phyloP scores from a whole-genome alignment of 2,797 vertebrate species.

The Triplophysa yarkandensis region DNA sequence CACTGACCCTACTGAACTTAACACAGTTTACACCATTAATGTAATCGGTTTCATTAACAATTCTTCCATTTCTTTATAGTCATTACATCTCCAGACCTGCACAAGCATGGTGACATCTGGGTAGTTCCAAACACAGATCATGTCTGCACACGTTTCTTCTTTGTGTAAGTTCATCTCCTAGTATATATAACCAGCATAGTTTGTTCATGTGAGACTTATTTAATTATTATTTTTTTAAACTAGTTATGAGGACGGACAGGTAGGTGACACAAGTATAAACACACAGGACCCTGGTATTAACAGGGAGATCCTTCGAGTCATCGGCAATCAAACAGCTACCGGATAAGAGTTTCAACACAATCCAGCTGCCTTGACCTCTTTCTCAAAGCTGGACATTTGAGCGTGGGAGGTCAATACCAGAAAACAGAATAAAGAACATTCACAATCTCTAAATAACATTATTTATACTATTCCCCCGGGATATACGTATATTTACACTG shows the following conservation, averaged over 20 bases:
- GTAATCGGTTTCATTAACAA: not conserved
- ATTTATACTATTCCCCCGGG: constrained; percentile 52
- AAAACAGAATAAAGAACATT: constrained; percentile 66
- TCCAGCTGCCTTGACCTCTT: constrained; percentile 62
- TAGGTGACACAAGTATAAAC: constrained; percentile 88
- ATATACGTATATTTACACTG: constrained; percentile 48
- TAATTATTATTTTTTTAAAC: not conserved
- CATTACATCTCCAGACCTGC: constrained; percentile 89
- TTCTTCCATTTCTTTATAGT: constrained; percentile 67
- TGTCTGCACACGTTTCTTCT: constrained; percentile 92
- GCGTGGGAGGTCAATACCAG: constrained; percentile 73
- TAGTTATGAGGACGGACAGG: constrained; percentile 87
- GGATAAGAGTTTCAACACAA: constrained; percentile 73
- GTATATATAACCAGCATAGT: too few species aligned
- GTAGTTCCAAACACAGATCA: constrained; percentile 90
- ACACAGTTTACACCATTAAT: not conserved
- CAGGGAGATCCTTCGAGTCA: constrained; percentile 89
- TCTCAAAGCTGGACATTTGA: constrained; percentile 88
- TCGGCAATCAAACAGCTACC: constrained; percentile 90
- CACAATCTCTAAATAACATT: constrained; percentile 45
- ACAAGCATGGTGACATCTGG: constrained; percentile 93
- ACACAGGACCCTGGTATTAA: constrained; percentile 86
- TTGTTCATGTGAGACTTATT: not conserved
- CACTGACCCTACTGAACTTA: constrained; percentile 4
- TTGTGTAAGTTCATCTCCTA: constrained; percentile 82